Evolutionary conservation across 2,113 vertebrate genomes (phyloP).

Genomic region (Brachyhypopomus occidentalis): DNA sequence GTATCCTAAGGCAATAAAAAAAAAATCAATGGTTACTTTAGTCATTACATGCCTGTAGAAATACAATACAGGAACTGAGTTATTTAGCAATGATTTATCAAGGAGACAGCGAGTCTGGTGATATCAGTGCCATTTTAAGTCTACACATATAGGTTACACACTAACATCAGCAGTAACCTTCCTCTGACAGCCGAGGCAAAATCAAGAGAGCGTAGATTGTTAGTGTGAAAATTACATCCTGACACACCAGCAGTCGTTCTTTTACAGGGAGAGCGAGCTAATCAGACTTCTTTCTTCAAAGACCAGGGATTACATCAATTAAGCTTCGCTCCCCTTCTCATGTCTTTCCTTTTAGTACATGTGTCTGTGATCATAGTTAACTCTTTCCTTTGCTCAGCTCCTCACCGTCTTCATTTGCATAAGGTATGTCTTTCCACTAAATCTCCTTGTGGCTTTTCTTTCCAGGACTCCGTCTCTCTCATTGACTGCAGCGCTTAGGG

Average conservation of each 20-base stretch:
- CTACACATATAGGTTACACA: slow-evolving; percentile 4
- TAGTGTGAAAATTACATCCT: slow-evolving; percentile 40
- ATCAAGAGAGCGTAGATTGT: not conserved
- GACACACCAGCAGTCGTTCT: slow-evolving; percentile 28
- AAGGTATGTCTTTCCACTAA: slow-evolving; percentile 7
- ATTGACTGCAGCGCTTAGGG: slow-evolving; percentile 23
- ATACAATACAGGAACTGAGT: not conserved
- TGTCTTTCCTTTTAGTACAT: not conserved
- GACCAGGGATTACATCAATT: slow-evolving; percentile 25
- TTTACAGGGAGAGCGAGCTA: slow-evolving; percentile 17
- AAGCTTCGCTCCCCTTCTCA: slow-evolving; percentile 1
- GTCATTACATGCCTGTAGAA: not conserved
- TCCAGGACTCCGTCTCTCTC: slow-evolving; percentile 20
- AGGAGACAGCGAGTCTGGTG: not conserved
- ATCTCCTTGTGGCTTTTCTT: slow-evolving; percentile 29
- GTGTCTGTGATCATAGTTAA: slow-evolving; percentile 13
- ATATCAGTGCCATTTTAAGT: not conserved
- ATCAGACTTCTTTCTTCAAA: slow-evolving; percentile 27
- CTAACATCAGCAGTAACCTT: slow-evolving; percentile 32
- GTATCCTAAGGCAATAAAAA: not conserved
- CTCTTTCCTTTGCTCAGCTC: not conserved
- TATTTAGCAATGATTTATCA: not conserved
- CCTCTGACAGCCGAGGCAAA: slow-evolving; percentile 22
- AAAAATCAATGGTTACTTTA: slow-evolving; percentile 1
- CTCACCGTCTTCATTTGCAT: not conserved